Base-by-base conservation (phyloP, 2,888 invertebrate species). In the Yponomeuta malinellus region DNA sequence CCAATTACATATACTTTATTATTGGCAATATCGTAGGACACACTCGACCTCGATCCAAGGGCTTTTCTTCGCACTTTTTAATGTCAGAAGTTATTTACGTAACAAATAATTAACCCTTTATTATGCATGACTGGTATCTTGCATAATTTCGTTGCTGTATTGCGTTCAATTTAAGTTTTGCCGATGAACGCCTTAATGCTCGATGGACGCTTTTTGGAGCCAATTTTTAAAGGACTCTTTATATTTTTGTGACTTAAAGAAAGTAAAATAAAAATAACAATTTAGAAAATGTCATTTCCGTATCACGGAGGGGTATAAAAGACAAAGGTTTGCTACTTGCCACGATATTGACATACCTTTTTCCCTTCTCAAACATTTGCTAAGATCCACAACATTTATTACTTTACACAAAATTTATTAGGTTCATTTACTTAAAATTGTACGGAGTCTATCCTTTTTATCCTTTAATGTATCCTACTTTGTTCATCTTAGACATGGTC, bases 31-130 rank as follows among this genome's bases (percentile, higher is more conserved):
- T 64, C 31, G 31, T 59, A 69, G 69, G 33, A 29, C 10, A 33
- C 48, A 68, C 10, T 31, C 52, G 69, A 70, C 70, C 70, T 33
- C 63, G 29, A 63, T 70, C 12, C 63, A 68, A 48, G 63, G 63
- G 15, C 70, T 37, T 70, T 70, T 70, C 70, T 63, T 70, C 33
- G 59, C 70, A 63, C 72, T 72, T 68, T 73, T 72, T 76, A 77
- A 79, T 78, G 77, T 77, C 78, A 78, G 68, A 74, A 73, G 76
- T 75, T 69, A 71, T 73, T 77, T 77, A 74, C 76, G 75, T 75
- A 78, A 78, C 73, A 73, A 71, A 72, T 74, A 72, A 76, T 76
- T 74, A 74, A 73, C 68, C 66, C 33, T 73, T 71, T 76, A 78
- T 78, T 79, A 72, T 74, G 73, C 73, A 71, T 74, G 72, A 68